Evolutionary conservation across 2,888 invertebrate species (phyloP), one percentile per base, ranked within the genome.

Genomic region (Andricus curvator): DNA sequence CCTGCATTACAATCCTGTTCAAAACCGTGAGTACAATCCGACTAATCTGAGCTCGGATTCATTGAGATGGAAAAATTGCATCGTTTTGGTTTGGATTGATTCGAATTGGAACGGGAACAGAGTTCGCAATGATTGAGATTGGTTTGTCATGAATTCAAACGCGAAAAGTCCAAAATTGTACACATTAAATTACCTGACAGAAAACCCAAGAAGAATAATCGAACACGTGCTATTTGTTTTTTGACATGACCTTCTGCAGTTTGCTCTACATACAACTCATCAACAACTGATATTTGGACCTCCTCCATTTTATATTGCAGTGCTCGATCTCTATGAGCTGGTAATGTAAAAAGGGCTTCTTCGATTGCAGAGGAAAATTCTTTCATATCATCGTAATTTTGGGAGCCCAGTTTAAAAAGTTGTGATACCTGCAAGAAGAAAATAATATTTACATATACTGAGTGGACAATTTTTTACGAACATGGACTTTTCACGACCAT

Each of bases 121-220:
- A 17, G 4, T 48, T 17, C 4, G 3, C 13, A 44, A 44, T 15
- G 3, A 44, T 44, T 44, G 0, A 15, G 44, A 44, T 15, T 44
- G 15, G 4, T 44, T 44, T 44, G 3, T 0, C 3, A 44, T 44
- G 4, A 15, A 44, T 44, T 44, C 4, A 15, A 3, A 15, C 1
- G 0, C 13, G 4, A 44, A 15, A 44, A 4, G 15, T 44, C 13
- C 44, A 2, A 13, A 2, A 44, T 15, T 15, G 15, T 44, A 44
- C 15, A 4, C 15, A 48, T 17, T 6, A 56, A n/a, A 56, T 93
- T 91, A 95, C 97, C 98, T 87, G 98, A 97, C 22, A 99, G 94
- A 93, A 99, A 99, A 41, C 98, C 98, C 80, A 99, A 94, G 94
- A 99, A 99, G 94, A 99, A 99, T 15, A 99, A 93, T 20, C 99